Base-by-base conservation (phyloP, 2,797 vertebrate species). In the Ispidina picta region DNA sequence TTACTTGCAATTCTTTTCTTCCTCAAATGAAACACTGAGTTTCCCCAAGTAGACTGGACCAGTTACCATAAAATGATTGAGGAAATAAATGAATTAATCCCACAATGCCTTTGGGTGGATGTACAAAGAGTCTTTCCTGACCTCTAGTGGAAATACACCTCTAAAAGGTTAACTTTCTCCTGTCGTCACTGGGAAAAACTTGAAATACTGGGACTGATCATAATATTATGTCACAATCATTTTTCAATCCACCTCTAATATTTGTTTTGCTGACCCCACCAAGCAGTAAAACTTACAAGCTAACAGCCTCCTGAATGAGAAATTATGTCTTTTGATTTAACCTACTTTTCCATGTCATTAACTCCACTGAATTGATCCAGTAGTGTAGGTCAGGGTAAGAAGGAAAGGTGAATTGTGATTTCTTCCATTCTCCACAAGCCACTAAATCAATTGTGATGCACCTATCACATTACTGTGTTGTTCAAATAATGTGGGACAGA, bases 101-200 rank as follows among this genome's bases (percentile, higher is more conserved):
- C 86, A 95, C 7, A 92, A 74, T 69, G 54, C 77, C 79, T 39
- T 73, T 86, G 43, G 83, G 72, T 20, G 82, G 29, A 71, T 15
- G 11, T 52, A 65, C 39, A 48, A 89, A 70, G n/a, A 89, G 49
- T 79, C 64, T 62, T 82, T 92, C 74, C 83, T 92, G 77, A 94
- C 35, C 54, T 82, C 71, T 89, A 74, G 66, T 68, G 86, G 83
- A 88, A 92, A 84, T 33, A 31, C 86, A 86, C 26, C 73, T 63
- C 46, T 70, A 43, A 49, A 78, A 73, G 68, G 13, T 31, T 76
- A 93, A 76, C 12, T 51, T 93, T 49, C 19, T 83, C 17, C 7
- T 63, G 8, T 12, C 18, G 62, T 71, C 26, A 54, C 4, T 25
- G 64, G 12, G 17, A 12, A 12, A 74, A 65, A 46, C 71, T 86